These are phyloP conservation scores for Cynocephalus volans DNA, from an alignment of 2,113 vertebrate species.

Conservation along the genomic window DNA sequence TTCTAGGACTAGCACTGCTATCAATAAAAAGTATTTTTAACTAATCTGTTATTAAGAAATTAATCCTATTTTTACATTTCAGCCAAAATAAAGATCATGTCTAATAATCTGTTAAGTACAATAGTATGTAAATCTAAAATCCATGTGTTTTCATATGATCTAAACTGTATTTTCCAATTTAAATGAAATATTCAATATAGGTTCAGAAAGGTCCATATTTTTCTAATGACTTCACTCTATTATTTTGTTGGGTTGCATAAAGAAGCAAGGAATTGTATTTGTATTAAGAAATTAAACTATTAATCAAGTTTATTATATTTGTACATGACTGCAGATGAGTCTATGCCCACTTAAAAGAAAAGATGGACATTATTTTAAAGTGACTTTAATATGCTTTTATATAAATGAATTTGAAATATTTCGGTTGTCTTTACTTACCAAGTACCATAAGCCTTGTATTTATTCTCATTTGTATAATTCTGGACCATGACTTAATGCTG, in stretches of 20 bases:
- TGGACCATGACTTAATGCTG: constrained; percentile 81
- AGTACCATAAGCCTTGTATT: constrained; percentile 69
- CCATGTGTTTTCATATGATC: constrained; percentile 72
- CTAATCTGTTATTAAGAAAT: constrained; percentile 73
- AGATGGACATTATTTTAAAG: constrained; percentile 87
- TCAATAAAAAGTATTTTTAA: constrained; percentile 71
- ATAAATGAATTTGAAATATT: constrained; percentile 84
- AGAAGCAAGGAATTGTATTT: constrained; percentile 82
- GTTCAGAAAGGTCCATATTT: constrained; percentile 82
- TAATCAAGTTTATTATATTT: constrained; percentile 79
- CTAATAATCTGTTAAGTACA: constrained; percentile 68
- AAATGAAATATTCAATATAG: constrained; percentile 76
- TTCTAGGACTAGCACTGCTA: constrained; percentile 61
- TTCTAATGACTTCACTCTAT: constrained; percentile 80
- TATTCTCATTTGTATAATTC: constrained; percentile 78
- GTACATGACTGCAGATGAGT: constrained; percentile 83
- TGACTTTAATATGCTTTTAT: constrained; percentile 89
- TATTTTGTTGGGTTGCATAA: constrained; percentile 82
- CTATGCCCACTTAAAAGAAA: constrained; percentile 85
- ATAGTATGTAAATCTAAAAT: constrained; percentile 68
- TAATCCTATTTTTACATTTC: constrained; percentile 78
- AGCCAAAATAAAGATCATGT: constrained; percentile 74
- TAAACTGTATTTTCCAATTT: constrained; percentile 79
- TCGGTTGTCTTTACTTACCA: constrained; percentile 83
- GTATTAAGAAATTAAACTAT: constrained; percentile 80